These are phyloP conservation scores for Neoarius graeffei DNA, from an alignment of 2,113 vertebrate species.

Conservation along the genomic window DNA sequence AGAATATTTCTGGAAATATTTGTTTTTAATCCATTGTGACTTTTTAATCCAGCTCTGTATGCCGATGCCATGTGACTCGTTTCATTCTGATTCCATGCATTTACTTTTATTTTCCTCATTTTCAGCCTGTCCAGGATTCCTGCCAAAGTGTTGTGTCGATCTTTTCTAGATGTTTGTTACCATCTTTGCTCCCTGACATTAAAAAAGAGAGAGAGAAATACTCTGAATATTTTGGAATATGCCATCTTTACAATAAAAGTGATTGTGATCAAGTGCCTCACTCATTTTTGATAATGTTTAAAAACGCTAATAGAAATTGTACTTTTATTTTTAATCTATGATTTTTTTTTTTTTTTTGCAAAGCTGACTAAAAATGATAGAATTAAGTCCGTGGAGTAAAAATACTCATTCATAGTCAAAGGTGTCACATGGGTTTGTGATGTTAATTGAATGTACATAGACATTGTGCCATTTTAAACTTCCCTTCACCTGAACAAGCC, in stretches of 20 bases:
- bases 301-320: background rate
- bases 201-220: background rate
- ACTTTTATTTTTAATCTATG: no score
- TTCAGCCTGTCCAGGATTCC: conserved; percentile 79
- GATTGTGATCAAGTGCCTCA: conserved; percentile 69
- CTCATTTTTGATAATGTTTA: conserved; percentile 36
- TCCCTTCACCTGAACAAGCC: background rate
- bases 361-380: no score
- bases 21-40: conserved; percentile 57
- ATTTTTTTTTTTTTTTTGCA: background rate
- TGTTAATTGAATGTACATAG: background rate
- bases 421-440: no score
- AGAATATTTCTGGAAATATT: conserved; percentile 63
- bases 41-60: conserved; percentile 65
- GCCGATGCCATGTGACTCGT: conserved; percentile 67
- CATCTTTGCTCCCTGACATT: conserved; percentile 66
- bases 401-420: no score
- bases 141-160: conserved; percentile 90
- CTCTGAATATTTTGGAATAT: conserved; percentile 84
- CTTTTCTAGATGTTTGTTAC: conserved; percentile 81
- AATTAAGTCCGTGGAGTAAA: no score
- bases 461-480: background rate
- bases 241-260: conserved; percentile 90
- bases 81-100: conserved; percentile 65
- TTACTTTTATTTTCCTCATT: conserved; percentile 64